Evolutionary conservation across 2,888 invertebrate species (phyloP), one percentile per base, ranked within the genome.

Genomic region (Cybosia mesomella): DNA sequence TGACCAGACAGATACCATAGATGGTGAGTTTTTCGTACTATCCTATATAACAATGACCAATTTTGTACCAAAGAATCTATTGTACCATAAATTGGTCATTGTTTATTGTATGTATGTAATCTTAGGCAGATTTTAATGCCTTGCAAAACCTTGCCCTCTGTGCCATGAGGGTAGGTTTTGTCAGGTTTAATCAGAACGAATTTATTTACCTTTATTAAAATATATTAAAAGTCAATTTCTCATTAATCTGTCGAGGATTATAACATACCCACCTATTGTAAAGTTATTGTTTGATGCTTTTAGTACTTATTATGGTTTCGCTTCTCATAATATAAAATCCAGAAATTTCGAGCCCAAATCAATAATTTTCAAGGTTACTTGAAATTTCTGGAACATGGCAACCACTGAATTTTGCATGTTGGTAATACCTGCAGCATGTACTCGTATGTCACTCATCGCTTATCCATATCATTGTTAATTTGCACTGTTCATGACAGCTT

Each of bases 1-100:
- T 58, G 97, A 97, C 91, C 96, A 96, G 86, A 96, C 96, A 74
- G 97, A 97, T 92, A 96, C 97, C 84, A 97, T 97, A 86, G 97
- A 97, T 91, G 97, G 97, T 97, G 94, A 97, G 97, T 93, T 68
- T 39, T 66, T 64, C 71, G 61, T 68, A 34, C 57, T 65, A 58
- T 11, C 10, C 18, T 15, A 64, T 24, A 21, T 34, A 34, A 58
- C 32, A 2, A 65, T 70, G 58, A 77, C 67, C 74, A 32, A 76
- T 65, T 69, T 68, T 60, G 49, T 28, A 54, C 8, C 49, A 49
- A 49, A n/a, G n/a, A 22, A 11, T 54, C 0, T 22, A 22, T 55
- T 22, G 13, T 21, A 36, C 24, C 32, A 13, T 32, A 64, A 65
- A 15, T 57, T 65, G 57, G 55, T 68, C 57, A 60, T 68, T 32